Evolutionary conservation across 92 coral and sea anemone genomes (phyloP), one percentile per base, ranked within the genome.

Genomic region (Epizoanthus rinbou): DNA sequence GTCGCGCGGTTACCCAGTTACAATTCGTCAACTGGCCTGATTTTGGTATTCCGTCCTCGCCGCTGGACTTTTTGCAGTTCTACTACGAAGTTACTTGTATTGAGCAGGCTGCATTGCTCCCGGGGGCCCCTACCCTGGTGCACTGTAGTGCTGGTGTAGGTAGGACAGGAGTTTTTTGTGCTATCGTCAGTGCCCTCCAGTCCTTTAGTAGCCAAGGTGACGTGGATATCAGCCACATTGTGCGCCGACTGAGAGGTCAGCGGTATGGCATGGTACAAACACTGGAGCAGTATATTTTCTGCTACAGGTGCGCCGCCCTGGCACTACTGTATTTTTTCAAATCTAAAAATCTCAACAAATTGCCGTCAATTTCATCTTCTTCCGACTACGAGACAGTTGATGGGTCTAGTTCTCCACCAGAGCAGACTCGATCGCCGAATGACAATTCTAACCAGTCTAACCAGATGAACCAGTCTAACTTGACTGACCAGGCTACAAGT

Each of bases 91-190:
- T 87, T 15, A 60, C 73, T 37, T 56, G 73, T 45, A 80, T 75
- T 53, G 85, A 76, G 47, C 75, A 84, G 53, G 64, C 87, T 21
- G 50, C 80, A 6, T 4, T 21, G 18, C 85, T 87, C 35, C 84
- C 88, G 5, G 75, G 85, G 76, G 80, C 87, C 25, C 88, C 91
- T 23, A 69, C 73, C 13, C 54, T 87, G 85, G 87, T 87, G n/a
- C 91, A 87, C 69, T 87, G 91, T 73, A 87, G 91, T 57, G 91
- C 91, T 7, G 91, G 91, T n/a, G 87, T 87, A 3, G 91, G 91
- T 11, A 62, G 91, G 22, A 59, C 91, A 14, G 91, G 91, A 63
- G 88, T 84, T 10, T 87, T 87, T 78, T 87, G 91, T 45, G 53
- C 91, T 39, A 74, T 87, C 31, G 50, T 28, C 66, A 87, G 70